Conservation (phyloP, 2,888 invertebrate genomes). For the Ligdia adustata region DNA sequence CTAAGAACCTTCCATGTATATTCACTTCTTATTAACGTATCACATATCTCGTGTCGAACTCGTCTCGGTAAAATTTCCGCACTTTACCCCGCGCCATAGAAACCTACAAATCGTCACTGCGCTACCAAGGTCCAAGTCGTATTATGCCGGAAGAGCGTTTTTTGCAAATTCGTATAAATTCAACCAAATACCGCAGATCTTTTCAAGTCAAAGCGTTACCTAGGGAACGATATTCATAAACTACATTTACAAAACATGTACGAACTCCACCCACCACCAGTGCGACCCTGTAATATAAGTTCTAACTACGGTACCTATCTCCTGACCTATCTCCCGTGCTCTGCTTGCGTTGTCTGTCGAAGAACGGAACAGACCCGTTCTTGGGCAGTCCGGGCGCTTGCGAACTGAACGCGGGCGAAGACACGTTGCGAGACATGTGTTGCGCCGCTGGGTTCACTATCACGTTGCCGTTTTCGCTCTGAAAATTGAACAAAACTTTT, state of each 20-base stretch:
- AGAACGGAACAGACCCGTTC: conserved; percentile 95
- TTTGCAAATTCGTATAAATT: no score
- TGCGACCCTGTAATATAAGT: conserved; percentile 36
- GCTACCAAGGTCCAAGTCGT: no score
- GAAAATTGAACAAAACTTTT: conserved; percentile 23
- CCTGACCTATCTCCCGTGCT: conserved; percentile 89
- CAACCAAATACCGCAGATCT: no score
- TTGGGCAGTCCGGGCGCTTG: conserved; percentile 90
- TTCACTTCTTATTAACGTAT: no score
- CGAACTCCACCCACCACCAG: conserved; percentile 15
- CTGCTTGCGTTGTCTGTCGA: conserved; percentile 93
- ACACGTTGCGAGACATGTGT: conserved; percentile 91
- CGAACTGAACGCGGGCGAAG: conserved; percentile 93
- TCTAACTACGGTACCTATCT: conserved; percentile 52
- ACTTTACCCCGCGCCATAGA: no score
- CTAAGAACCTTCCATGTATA: no score
- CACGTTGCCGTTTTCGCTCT: conserved; percentile 64
- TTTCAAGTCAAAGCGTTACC: no score
- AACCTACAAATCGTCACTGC: no score
- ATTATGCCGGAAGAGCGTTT: no score
- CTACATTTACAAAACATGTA: not conserved
- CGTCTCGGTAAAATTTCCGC: no score
- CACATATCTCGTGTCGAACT: no score
- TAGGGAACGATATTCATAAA: no score
- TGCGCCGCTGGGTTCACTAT: conserved; percentile 47